Base-by-base conservation (phyloP, 2,113 vertebrate species). In the Xiphophorus hellerii region DNA sequence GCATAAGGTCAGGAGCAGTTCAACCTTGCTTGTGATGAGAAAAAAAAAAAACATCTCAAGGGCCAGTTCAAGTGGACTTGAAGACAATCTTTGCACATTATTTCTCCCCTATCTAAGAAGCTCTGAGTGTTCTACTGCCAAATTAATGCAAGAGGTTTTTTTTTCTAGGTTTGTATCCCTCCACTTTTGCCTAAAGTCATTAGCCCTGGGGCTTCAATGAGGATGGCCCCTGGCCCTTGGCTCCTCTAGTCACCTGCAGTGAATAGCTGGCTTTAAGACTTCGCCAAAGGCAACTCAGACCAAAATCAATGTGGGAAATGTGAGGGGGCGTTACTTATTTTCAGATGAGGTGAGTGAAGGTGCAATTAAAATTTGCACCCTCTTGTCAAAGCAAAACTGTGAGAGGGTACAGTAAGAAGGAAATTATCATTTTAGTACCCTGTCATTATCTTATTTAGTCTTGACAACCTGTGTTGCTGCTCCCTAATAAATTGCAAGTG, bases 91-190 rank as follows among this genome's bases (percentile, higher is more conserved):
- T 72, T 30, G 39, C 37, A 80, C 68, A 74, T 73, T 51, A 5
- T 8, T 76, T 54, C 77, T 48, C 61, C n/a, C 29, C 61, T 37
- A n/a, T 70, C 78, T 81, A 81, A 73, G 44, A 0, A 72, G 60
- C 75, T 80, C 62, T 64, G 39, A 78, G 33, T 22, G 71, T 29
- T 48, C 13, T 63, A 22, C 60, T 82, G 61, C 66, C 30, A 82
- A 84, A 90, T 87, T 83, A 88, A 89, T 87, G 81, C 76, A 76
- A 39, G 29, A 54, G 37, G 17, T 12, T 71, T 58, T 65, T 69
- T 72, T 58, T 64, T 70, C 39, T 71, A 2, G 0, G 42, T 51
- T 76, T 22, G 35, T 20, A 6, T 80, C 62, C 87, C 66, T 78
- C 22, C 68, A 44, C 1, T 82, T 25, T 58, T 62, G 74, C 81